Conservation (phyloP, 1,140 invertebrate genomes). For the Cotesia typhae region DNA sequence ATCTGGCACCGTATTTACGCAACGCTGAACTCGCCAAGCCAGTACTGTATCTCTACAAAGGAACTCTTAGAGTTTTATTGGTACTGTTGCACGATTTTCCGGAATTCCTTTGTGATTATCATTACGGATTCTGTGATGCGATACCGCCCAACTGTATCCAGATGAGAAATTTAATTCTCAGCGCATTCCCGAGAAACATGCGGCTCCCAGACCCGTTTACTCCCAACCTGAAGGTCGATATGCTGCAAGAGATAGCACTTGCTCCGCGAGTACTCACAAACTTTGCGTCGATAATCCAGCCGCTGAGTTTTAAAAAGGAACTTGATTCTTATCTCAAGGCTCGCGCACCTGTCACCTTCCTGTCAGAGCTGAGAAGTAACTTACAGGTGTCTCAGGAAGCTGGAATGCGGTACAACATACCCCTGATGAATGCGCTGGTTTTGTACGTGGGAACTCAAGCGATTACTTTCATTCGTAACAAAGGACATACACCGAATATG, state of each 20-base stretch:
- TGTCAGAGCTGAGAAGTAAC: slow-evolving; percentile 89
- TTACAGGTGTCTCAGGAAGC: slow-evolving; percentile 88
- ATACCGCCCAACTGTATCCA: slow-evolving; percentile 99
- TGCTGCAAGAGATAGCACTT: slow-evolving; percentile 84
- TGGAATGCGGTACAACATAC: slow-evolving; percentile 93
- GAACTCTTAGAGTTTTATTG: slow-evolving; percentile 93
- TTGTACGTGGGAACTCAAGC: slow-evolving; percentile 97
- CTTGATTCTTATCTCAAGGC: slow-evolving; percentile 96
- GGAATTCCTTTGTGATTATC: slow-evolving; percentile 98
- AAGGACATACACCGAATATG: slow-evolving; percentile 92
- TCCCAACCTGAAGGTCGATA: slow-evolving; percentile 95
- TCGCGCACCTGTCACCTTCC: slow-evolving; percentile 93
- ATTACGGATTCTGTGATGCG: slow-evolving; percentile 99
- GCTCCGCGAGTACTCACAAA: slow-evolving; percentile 91
- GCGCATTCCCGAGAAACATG: slow-evolving; percentile 98
- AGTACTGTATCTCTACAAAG: slow-evolving; percentile 93
- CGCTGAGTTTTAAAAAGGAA: slow-evolving; percentile 90
- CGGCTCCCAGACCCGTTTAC: slow-evolving; percentile 97
- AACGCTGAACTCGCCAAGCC: slow-evolving; percentile 96
- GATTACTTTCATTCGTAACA: slow-evolving; percentile 86
- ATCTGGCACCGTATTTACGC: slow-evolving; percentile 93
- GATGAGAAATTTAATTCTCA: slow-evolving; percentile 97
- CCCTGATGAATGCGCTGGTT: slow-evolving; percentile 95
- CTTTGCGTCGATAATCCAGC: slow-evolving; percentile 87
- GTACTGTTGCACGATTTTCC: slow-evolving; percentile 98